Evolutionary conservation across 2,113 vertebrate genomes (phyloP).

Genomic region (Clarias macrocephalus): DNA sequence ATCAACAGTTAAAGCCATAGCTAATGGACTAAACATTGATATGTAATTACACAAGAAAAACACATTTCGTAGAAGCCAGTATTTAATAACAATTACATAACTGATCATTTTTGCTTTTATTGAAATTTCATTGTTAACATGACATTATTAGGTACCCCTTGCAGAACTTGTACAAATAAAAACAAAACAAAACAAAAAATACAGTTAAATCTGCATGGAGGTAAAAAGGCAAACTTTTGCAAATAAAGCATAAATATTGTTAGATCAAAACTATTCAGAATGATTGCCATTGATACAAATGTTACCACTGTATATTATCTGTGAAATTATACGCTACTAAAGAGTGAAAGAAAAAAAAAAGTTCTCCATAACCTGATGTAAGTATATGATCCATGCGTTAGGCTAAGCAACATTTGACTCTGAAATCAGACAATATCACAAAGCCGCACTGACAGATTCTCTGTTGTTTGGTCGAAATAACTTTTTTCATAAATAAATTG

Average conservation of each 20-base stretch:
- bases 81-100: slow-evolving; percentile 36
- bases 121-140: slow-evolving; percentile 71
- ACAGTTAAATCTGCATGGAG: slow-evolving; percentile 49
- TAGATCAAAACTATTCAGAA: slow-evolving; percentile 53
- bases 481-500: slow-evolving; percentile 44
- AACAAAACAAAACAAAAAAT: slow-evolving; percentile 52
- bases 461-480: slow-evolving; percentile 36
- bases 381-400: slow-evolving; percentile 61
- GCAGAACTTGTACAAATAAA: slow-evolving; percentile 60
- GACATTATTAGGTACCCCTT: slow-evolving; percentile 62
- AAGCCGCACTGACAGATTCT: slow-evolving; percentile 36
- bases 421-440: slow-evolving; percentile 47
- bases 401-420: slow-evolving; percentile 43
- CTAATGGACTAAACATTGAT: not conserved
- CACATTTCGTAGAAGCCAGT: slow-evolving; percentile 19
- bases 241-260: slow-evolving; percentile 58
- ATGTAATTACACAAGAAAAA: slow-evolving; percentile 8
- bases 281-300: slow-evolving; percentile 54
- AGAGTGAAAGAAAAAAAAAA: slow-evolving; percentile 63
- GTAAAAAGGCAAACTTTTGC: slow-evolving; percentile 54
- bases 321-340: slow-evolving; percentile 59
- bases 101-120: slow-evolving; percentile 65
- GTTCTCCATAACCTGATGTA: slow-evolving; percentile 55
- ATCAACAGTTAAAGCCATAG: no score
- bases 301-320: slow-evolving; percentile 34